phyloP scores from a whole-genome alignment of 2,113 vertebrate genomes.

The Hydrolagus affinis region DNA sequence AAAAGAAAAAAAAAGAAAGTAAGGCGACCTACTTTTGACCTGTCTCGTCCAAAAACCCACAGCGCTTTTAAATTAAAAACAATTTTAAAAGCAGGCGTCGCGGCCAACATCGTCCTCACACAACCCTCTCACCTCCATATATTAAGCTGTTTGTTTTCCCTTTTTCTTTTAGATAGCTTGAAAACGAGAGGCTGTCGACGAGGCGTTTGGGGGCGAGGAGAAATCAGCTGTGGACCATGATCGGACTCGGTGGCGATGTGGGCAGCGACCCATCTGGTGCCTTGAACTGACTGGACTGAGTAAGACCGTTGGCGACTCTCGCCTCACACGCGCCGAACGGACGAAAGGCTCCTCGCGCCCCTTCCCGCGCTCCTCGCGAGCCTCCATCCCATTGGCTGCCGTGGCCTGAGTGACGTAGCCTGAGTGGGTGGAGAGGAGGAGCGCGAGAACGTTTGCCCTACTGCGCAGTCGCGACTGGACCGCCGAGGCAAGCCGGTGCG shows the following conservation, averaged over 20 bases:
- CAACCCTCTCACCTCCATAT: slow-evolving; percentile 13
- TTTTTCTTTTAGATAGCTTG: neutral
- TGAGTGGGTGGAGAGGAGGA: neutral
- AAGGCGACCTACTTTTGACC: too few relatives aligned
- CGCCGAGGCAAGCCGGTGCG: too few relatives aligned
- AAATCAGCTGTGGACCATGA: neutral
- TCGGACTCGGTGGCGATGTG: neutral
- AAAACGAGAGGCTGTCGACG: neutral
- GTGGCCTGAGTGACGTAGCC: neutral
- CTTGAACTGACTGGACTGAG: neutral
- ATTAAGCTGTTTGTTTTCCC: neutral
- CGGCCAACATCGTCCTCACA: neutral
- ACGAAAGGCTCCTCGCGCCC: neutral
- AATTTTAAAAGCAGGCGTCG: too few relatives aligned
- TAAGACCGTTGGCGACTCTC: neutral
- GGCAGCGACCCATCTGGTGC: neutral
- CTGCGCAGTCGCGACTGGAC: too few relatives aligned
- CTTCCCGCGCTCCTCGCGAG: slow-evolving; percentile 16
- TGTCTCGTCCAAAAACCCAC: too few relatives aligned
- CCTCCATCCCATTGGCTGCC: neutral
- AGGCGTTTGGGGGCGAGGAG: neutral
- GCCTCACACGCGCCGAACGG: slow-evolving; percentile 16
- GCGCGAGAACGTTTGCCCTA: too few relatives aligned
- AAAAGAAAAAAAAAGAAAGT: too few relatives aligned
- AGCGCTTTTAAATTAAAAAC: too few relatives aligned